phyloP scores from a whole-genome alignment of 2,113 vertebrate genomes.

The Triplophysa tibetana region DNA sequence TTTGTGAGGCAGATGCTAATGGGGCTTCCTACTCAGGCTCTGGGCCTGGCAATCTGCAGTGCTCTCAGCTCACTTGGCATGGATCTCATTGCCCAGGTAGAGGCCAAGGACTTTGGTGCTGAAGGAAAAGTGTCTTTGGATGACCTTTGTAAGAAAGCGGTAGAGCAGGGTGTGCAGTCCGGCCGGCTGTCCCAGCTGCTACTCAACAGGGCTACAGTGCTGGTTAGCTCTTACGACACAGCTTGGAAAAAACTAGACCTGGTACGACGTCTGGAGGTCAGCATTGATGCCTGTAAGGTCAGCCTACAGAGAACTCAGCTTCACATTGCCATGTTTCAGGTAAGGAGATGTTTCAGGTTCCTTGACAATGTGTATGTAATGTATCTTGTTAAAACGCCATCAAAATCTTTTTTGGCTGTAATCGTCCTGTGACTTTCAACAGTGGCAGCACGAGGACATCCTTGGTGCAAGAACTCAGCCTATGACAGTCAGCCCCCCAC shows the following conservation, averaged over 20 bases:
- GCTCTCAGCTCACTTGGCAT: slow-evolving; percentile 90
- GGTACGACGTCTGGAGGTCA: slow-evolving; percentile 86
- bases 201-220: slow-evolving; percentile 89
- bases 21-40: slow-evolving; percentile 92
- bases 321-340: slow-evolving; percentile 97
- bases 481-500: slow-evolving; percentile 87
- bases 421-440: not conserved
- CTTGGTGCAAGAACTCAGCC: slow-evolving; percentile 87
- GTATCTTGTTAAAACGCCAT: not conserved
- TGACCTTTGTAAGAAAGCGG: slow-evolving; percentile 91
- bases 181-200: slow-evolving; percentile 87
- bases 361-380: not conserved
- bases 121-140: slow-evolving; percentile 95
- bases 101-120: slow-evolving; percentile 94
- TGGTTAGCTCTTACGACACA: slow-evolving; percentile 92
- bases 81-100: slow-evolving; percentile 91
- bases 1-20: slow-evolving; percentile 95
- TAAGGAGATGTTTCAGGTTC: slow-evolving; percentile 52
- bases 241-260: slow-evolving; percentile 97
- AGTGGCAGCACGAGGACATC: slow-evolving; percentile 98
- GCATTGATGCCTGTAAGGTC: slow-evolving; percentile 89
- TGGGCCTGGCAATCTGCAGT: slow-evolving; percentile 91
- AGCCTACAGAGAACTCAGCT: slow-evolving; percentile 92
- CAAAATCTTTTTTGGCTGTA: not conserved
- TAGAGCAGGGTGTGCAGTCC: slow-evolving; percentile 89